Conservation (phyloP, 2,888 invertebrate species). For the Notodonta dromedarius region DNA sequence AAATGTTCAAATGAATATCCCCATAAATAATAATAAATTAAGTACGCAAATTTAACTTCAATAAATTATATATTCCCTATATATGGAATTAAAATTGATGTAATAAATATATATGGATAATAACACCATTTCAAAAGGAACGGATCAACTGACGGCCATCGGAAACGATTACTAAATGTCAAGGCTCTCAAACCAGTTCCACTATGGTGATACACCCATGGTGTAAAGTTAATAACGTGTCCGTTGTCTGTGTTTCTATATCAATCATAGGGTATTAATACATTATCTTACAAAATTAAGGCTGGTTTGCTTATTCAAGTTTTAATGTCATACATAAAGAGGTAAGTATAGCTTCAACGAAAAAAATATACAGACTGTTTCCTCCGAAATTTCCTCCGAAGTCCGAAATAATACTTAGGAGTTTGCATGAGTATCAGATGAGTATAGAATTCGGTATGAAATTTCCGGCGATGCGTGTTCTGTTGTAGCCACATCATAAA, state of each 20-base stretch:
- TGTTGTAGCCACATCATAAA: too few species aligned
- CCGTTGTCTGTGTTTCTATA: slow-evolving; percentile 24
- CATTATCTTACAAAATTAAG: background rate
- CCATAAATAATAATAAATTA: too few species aligned
- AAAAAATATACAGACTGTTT: too few species aligned
- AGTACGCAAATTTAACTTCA: background rate
- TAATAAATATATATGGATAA: background rate
- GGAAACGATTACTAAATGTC: slow-evolving; percentile 52
- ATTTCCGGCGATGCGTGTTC: too few species aligned
- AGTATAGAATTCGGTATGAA: too few species aligned
- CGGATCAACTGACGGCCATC: slow-evolving; percentile 29
- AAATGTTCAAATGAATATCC: too few species aligned
- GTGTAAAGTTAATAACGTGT: slow-evolving; percentile 41
- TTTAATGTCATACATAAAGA: background rate
- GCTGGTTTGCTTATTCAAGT: background rate
- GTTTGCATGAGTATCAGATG: too few species aligned
- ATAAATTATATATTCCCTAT: background rate
- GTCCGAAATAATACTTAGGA: too few species aligned
- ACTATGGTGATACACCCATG: slow-evolving; percentile 36
- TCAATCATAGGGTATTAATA: slow-evolving; percentile 22
- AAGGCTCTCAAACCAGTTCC: slow-evolving; percentile 56
- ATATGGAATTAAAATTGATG: background rate
- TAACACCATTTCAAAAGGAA: slow-evolving; percentile 15
- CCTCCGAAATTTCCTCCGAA: too few species aligned
- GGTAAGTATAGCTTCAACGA: too few species aligned